phyloP scores from a whole-genome alignment of 1,140 invertebrate genomes.

The Drosophila mayri region DNA sequence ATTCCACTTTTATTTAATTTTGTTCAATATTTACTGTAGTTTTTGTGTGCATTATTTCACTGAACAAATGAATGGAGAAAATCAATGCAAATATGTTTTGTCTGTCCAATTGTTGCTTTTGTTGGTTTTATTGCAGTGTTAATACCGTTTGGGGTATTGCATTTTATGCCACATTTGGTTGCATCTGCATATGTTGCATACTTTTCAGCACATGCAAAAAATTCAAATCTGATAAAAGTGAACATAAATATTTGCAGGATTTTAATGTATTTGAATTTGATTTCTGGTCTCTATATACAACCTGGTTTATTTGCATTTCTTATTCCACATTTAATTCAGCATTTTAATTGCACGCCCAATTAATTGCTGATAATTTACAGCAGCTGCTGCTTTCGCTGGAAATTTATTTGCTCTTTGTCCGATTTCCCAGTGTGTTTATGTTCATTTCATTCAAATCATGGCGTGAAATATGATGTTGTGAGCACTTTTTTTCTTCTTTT shows the following conservation, averaged over 20 bases:
- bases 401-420: conserved; percentile 34
- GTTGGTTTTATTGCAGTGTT: conserved; percentile 32
- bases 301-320: conserved; percentile 30
- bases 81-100: conserved; percentile 48
- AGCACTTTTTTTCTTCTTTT: not conserved
- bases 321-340: conserved; percentile 27
- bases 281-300: conserved; percentile 25
- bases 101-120: conserved; percentile 19
- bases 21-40: conserved; percentile 31
- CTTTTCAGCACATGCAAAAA: conserved; percentile 41
- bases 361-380: conserved; percentile 67
- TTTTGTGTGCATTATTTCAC: conserved; percentile 20
- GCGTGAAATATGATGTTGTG: conserved; percentile 16
- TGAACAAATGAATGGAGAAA: conserved; percentile 21
- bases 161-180: conserved; percentile 45
- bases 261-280: conserved; percentile 53
- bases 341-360: conserved; percentile 45
- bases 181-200: conserved; percentile 49
- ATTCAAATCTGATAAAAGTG: conserved; percentile 26
- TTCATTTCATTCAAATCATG: conserved; percentile 21
- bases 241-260: conserved; percentile 52
- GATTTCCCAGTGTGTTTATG: conserved; percentile 11
- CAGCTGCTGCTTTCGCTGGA: conserved; percentile 34
- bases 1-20: conserved; percentile 7
- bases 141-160: conserved; percentile 40